Evolutionary conservation across 1,140 invertebrate genomes (phyloP).

Genomic region (Cepaea nemoralis): DNA sequence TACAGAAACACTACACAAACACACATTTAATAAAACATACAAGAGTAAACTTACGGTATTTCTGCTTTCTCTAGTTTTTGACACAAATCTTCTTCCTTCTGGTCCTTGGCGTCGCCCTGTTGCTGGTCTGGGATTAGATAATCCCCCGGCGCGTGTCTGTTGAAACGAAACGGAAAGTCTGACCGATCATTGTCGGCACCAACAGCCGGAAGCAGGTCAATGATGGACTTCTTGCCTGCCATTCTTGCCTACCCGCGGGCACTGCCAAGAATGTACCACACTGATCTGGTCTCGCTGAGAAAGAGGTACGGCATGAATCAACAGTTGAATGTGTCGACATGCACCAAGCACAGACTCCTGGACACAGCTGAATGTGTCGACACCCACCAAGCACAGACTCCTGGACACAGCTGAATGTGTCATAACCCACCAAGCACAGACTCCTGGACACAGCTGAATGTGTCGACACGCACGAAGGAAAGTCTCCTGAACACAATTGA

Average conservation of each 20-base stretch:
- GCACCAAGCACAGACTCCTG: too few relatives aligned
- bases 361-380: too few relatives aligned
- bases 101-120: not conserved
- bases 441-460: too few relatives aligned
- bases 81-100: not conserved
- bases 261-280: slow-evolving; percentile 12
- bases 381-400: too few relatives aligned
- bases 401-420: too few relatives aligned
- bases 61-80: not conserved
- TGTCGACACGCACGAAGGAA: too few relatives aligned
- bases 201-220: not conserved
- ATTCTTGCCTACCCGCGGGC: slow-evolving; percentile 7
- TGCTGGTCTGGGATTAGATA: not conserved
- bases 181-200: not conserved
- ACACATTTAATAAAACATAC: not conserved
- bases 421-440: too few relatives aligned
- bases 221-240: slow-evolving; percentile 3
- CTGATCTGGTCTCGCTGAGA: not conserved
- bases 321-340: not conserved
- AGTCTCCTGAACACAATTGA: too few relatives aligned
- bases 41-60: not conserved
- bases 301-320: slow-evolving; percentile 5
- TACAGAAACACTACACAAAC: too few relatives aligned
- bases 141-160: slow-evolving; percentile 12
- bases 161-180: slow-evolving; percentile 26